Evolutionary conservation across 2,113 vertebrate genomes (phyloP).

Genomic region (Osmerus mordax): DNA sequence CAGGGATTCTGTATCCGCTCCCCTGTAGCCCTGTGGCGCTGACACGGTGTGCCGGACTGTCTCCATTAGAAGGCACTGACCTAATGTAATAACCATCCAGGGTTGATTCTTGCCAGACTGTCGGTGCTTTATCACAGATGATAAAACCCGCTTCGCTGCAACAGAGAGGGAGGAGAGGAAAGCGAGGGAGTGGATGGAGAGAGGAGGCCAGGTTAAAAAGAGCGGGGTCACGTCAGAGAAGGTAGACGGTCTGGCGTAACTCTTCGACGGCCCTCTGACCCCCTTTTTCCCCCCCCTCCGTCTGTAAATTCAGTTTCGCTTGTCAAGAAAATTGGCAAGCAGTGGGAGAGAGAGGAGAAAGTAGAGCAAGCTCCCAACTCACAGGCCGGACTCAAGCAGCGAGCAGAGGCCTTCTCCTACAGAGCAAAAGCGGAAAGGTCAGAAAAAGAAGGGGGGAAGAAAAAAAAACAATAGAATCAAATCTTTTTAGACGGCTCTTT

Average conservation of each 20-base stretch:
- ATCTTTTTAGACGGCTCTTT: too few relatives aligned
- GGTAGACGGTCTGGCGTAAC: conserved; percentile 37
- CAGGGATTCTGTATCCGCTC: conserved; percentile 46
- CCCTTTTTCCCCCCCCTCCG: conserved; percentile 37
- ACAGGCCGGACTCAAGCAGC: too few relatives aligned
- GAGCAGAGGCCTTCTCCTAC: too few relatives aligned
- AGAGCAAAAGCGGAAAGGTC: too few relatives aligned
- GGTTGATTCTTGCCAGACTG: conserved; percentile 62
- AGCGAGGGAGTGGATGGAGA: not conserved
- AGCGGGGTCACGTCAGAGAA: conserved; percentile 36
- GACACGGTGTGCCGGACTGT: conserved; percentile 64
- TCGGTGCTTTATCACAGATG: conserved; percentile 66
- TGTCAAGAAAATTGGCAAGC: conserved; percentile 71
- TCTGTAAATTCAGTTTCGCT: conserved; percentile 63
- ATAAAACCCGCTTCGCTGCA: conserved; percentile 64
- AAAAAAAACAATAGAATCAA: too few relatives aligned
- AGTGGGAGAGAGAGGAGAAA: conserved; percentile 48
- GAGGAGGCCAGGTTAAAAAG: not conserved
- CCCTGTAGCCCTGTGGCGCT: conserved; percentile 55
- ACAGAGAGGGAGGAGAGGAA: conserved; percentile 1
- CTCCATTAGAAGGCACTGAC: conserved; percentile 63
- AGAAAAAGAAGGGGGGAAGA: too few relatives aligned
- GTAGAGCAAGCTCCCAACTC: not conserved
- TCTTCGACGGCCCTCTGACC: conserved; percentile 47
- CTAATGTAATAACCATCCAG: conserved; percentile 70